Percentiles rank a stretch among this genome's conserved stretches.
Conservation (phyloP, 2,113 vertebrate species). For the Chloropsis cyanopogon region DNA sequence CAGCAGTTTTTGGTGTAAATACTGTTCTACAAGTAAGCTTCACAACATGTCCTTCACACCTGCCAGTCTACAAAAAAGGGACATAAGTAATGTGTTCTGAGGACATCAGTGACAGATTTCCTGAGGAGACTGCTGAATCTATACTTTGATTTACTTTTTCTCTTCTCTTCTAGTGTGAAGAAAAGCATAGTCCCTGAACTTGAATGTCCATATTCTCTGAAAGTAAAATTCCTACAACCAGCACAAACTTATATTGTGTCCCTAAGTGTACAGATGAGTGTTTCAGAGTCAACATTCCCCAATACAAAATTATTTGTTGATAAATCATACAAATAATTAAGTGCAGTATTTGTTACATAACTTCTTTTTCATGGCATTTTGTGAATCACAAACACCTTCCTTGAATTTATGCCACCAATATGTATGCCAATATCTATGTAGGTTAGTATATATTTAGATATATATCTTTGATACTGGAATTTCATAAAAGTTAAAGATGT, state of each 20-base stretch:
- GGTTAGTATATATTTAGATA: neutral
- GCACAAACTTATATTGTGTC: neutral
- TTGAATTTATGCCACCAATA: neutral
- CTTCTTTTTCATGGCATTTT: neutral
- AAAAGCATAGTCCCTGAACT: neutral
- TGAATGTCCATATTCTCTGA: neutral
- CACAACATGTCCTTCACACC: neutral
- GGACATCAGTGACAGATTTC: neutral
- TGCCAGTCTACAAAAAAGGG: neutral
- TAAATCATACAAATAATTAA: neutral
- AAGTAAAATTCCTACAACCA: neutral
- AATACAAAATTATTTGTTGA: neutral
- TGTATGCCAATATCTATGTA: neutral
- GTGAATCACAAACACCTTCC: neutral
- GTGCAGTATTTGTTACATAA: neutral
- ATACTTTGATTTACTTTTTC: neutral
- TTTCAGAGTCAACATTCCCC: neutral
- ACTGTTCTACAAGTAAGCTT: neutral
- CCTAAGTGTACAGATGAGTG: neutral
- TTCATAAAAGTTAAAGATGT: neutral
- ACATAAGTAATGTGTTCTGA: neutral
- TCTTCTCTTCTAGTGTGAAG: neutral
- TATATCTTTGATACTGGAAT: neutral
- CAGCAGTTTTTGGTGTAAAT: slow-evolving; percentile 3
- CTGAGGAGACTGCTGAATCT: neutral